Evolutionary conservation across 2,888 invertebrate species (phyloP), one percentile per base, ranked within the genome.

Genomic region (Cephonodes hylas): DNA sequence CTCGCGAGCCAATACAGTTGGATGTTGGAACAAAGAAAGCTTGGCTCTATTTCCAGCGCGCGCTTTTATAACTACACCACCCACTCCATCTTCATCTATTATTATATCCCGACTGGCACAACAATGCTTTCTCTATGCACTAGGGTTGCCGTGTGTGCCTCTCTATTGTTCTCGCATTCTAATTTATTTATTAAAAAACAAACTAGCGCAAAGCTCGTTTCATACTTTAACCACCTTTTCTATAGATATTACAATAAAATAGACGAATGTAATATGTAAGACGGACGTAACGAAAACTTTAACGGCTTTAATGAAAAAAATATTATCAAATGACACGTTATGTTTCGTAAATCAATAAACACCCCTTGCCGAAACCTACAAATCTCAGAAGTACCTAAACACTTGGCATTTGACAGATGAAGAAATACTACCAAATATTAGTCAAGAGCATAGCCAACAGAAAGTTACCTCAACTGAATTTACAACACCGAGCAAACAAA

Each of bases 11-110:
- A 13, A 62, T 58, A 44, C 58, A 42, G 42, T 44, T 42, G 46
- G 18, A 5, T 45, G 59, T 59, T 64, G 58, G 59, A 71, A 72
- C 68, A 72, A 70, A 69, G 72, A 73, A 73, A 71, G 68, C 64
- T 67, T 60, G 67, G 65, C 63, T 72, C 70, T 73, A 67, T 71
- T 68, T 65, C 68, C 66, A 65, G 64, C 56, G 31, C 64, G 62
- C 63, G 63, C 60, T 65, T 72, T 72, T 72, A 62, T 65, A 65
- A 64, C 65, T 61, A 69, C 59, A 58, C 65, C 66, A 64, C 66
- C 64, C 63, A 69, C 68, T 66, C 60, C 64, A 60, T 53, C 60
- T 62, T 64, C 60, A 59, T 64, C 64, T 68, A 67, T 60, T 61
- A 44, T 56, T 56, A 63, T 66, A 59, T 66, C 62, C 57, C 62